Evolutionary conservation across 2,888 invertebrate species (phyloP).

Genomic region (Hirtodrosophila trivittata): DNA sequence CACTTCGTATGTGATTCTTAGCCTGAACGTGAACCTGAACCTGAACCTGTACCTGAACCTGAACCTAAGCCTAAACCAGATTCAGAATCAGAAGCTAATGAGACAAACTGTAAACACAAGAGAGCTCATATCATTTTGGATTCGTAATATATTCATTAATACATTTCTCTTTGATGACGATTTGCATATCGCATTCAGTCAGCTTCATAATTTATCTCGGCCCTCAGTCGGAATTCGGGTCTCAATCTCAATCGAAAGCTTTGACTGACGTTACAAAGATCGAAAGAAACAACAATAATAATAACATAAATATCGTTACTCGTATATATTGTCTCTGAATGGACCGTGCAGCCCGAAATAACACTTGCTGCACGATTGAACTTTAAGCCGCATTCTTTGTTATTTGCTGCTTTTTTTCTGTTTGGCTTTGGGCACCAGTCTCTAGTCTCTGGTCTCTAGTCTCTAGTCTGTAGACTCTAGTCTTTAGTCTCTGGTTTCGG

Average conservation of each 20-base stretch:
- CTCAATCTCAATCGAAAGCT: conserved; percentile 9
- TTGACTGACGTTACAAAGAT: conserved; percentile 4
- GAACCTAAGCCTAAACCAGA: neutral
- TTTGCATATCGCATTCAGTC: conserved; percentile 63
- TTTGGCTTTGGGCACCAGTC: conserved; percentile 11
- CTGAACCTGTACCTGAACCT: neutral
- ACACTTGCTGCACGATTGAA: conserved; percentile 75
- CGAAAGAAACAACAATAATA: conserved; percentile 1
- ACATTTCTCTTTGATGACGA: conserved; percentile 60
- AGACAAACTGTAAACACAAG: neutral
- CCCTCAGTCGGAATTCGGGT: neutral
- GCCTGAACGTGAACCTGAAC: conserved; percentile 11
- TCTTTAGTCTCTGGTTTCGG: conserved; percentile 22
- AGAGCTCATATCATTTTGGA: conserved; percentile 27
- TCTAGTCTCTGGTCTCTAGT: neutral
- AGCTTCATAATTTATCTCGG: conserved; percentile 42
- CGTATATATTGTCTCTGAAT: conserved; percentile 20
- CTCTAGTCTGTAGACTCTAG: conserved; percentile 11
- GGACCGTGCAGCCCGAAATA: conserved; percentile 37
- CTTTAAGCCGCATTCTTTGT: conserved; percentile 76
- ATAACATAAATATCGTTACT: neutral
- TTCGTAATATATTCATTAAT: conserved; percentile 63
- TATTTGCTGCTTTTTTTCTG: conserved; percentile 13
- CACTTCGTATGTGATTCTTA: too few species aligned
- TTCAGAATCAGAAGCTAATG: neutral